A percentile compares a stretch with the other conserved stretches of the same genome.
These are phyloP conservation scores for Rhinatrema bivittatum DNA, from an alignment of 2,797 vertebrate species.

Conservation along the genomic window DNA sequence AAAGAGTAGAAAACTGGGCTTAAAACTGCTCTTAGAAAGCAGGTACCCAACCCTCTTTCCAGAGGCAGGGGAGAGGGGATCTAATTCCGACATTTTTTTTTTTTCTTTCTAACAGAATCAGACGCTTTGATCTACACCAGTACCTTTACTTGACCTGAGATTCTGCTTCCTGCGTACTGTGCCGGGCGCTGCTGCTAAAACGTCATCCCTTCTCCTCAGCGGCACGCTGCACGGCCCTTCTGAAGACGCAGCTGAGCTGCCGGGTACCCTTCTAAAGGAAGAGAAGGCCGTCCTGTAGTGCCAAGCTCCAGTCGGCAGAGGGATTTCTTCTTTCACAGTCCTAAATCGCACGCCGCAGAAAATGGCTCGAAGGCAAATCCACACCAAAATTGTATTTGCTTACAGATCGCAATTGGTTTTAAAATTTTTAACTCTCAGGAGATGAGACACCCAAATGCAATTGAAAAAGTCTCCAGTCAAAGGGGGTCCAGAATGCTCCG, in stretches of 20 bases:
- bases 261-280: not conserved
- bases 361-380: not conserved
- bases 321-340: not conserved
- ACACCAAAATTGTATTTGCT: not conserved
- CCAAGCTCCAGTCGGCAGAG: too few species aligned
- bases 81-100: not conserved
- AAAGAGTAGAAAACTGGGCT: too few species aligned
- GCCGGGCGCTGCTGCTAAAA: not conserved
- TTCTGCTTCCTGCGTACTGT: not conserved
- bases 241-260: not conserved
- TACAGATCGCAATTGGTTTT: too few species aligned
- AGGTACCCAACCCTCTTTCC: not conserved
- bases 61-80: not conserved
- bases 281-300: not conserved
- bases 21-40: too few species aligned
- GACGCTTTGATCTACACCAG: not conserved
- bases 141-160: fast-evolving
- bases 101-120: not conserved
- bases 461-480: too few species aligned
- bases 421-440: too few species aligned
- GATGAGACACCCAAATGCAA: too few species aligned
- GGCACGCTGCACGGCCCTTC: not conserved
- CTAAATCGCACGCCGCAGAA: not conserved
- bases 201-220: not conserved
- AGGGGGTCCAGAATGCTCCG: too few species aligned